A percentile compares a stretch with the other conserved stretches of the same genome.
These are phyloP conservation scores for Campaea margaritaria DNA, from an alignment of 2,888 invertebrate genomes.

Conservation along the genomic window DNA sequence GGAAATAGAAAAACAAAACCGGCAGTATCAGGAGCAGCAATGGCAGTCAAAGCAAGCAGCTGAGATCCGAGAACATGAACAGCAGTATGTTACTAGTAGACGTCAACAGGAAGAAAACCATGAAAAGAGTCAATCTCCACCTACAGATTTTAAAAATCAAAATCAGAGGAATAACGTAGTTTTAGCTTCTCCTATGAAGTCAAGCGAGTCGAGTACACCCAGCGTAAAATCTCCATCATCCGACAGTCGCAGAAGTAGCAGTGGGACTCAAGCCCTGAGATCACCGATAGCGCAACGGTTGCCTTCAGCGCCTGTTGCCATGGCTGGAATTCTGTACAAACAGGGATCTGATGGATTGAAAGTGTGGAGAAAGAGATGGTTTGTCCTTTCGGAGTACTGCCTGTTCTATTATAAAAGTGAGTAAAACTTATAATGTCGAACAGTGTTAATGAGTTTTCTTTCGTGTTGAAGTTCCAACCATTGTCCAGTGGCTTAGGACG, in stretches of 20 bases:
- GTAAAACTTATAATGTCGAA: constrained; percentile 45
- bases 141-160: constrained; percentile 67
- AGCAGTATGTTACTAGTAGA: constrained; percentile 55
- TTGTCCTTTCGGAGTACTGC: constrained; percentile 96
- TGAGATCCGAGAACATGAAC: constrained; percentile 69
- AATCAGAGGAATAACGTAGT: constrained; percentile 63
- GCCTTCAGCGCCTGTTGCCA: constrained; percentile 92
- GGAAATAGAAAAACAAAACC: constrained; percentile 71
- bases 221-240: constrained; percentile 81
- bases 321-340: constrained; percentile 96
- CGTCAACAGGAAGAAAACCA: constrained; percentile 67
- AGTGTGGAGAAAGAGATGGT: constrained; percentile 98
- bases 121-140: constrained; percentile 67
- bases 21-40: constrained; percentile 71
- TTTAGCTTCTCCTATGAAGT: constrained; percentile 76
- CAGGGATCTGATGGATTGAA: constrained; percentile 97
- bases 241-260: constrained; percentile 79
- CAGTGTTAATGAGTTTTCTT: no score
- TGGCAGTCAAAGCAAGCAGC: constrained; percentile 71
- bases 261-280: constrained; percentile 87
- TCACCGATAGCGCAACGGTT: constrained; percentile 94
- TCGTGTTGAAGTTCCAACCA: no score
- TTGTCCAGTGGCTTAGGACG: no score
- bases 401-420: constrained; percentile 97
- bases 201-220: constrained; percentile 77